Evolutionary conservation across 1,140 invertebrate species (phyloP).

Genomic region (Andricus grossulariae): DNA sequence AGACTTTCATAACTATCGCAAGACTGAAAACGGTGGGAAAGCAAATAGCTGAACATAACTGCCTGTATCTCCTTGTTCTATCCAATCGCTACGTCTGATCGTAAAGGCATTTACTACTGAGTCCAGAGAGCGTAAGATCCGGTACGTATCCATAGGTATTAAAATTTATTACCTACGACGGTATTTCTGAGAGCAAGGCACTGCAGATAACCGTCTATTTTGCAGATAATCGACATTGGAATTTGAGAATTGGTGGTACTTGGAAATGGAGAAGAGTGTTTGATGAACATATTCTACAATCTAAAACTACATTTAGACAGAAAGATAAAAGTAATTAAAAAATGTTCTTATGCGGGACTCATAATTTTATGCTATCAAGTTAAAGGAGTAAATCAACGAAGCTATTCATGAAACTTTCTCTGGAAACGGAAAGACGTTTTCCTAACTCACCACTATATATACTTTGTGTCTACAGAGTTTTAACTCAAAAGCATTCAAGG

Average conservation of each 20-base stretch:
- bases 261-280: not conserved
- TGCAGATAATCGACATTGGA: conserved; percentile 23
- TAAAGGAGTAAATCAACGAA: no score
- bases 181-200: conserved; percentile 11
- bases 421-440: no score
- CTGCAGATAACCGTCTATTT: conserved; percentile 5
- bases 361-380: no score
- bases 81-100: conserved; percentile 19
- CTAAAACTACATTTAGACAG: no score
- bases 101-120: conserved; percentile 31
- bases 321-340: no score
- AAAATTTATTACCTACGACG: conserved; percentile 26
- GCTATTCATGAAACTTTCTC: no score
- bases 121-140: conserved; percentile 16
- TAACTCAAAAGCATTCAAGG: no score
- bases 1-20: not conserved
- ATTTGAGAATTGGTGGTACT: not conserved
- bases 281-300: not conserved
- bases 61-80: conserved; percentile 23
- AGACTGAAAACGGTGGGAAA: not conserved
- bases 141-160: conserved; percentile 27
- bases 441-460: no score
- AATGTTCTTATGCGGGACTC: no score
- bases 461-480: no score
- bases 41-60: conserved; percentile 26